Percentiles rank a stretch among this genome's conserved stretches.
Evolutionary conservation across 2,888 invertebrate genomes (phyloP).

Genomic region (Slavum lentiscoides): DNA sequence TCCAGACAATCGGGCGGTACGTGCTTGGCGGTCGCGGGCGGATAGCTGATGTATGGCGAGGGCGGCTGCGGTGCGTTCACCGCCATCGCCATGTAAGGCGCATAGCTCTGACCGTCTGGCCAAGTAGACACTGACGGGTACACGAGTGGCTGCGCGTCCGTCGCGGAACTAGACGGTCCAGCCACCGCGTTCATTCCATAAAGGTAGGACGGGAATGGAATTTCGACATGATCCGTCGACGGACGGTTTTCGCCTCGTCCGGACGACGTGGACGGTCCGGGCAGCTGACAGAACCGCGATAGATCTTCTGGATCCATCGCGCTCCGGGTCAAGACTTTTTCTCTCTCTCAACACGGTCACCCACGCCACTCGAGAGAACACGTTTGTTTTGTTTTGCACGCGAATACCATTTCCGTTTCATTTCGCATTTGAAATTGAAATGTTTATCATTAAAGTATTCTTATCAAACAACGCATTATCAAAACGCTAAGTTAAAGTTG

Average conservation of each 20-base stretch:
- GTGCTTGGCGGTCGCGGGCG: constrained; percentile 3
- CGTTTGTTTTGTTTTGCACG: no score
- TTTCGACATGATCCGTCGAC: neutral
- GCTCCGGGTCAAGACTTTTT: no score
- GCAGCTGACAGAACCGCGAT: constrained; percentile 13
- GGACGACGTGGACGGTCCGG: constrained; percentile 32
- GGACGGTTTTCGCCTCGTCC: neutral
- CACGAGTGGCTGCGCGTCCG: neutral
- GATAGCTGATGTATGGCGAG: constrained; percentile 17
- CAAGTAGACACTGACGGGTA: constrained; percentile 3
- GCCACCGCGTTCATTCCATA: neutral
- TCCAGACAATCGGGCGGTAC: constrained; percentile 31
- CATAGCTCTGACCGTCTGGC: constrained; percentile 21
- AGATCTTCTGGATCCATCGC: neutral
- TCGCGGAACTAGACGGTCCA: neutral
- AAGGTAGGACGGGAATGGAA: constrained; percentile 20
- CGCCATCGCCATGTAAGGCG: constrained; percentile 7
- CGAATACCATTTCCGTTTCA: no score
- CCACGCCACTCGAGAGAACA: no score
- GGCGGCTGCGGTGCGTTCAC: neutral
- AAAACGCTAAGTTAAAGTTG: no score
- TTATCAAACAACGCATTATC: no score
- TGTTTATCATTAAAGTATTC: no score
- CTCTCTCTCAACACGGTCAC: no score
- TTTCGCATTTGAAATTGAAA: no score